Conservation (phyloP, 2,797 vertebrate species). For the Lerista edwardsae region DNA sequence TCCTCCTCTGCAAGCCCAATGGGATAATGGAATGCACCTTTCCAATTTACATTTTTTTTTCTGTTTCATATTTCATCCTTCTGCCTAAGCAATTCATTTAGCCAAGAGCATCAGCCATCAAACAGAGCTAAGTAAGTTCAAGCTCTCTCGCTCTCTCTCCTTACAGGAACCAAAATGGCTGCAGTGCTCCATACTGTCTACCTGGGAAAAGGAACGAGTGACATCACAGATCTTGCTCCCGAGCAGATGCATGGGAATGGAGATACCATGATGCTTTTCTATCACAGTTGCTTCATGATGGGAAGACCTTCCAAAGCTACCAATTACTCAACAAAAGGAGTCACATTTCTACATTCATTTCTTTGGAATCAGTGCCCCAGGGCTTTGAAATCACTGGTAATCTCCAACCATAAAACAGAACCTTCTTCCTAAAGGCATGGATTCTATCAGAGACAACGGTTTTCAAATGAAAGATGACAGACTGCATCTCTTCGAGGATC, state of each 20-base stretch:
- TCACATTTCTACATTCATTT: not conserved
- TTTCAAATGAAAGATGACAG: not conserved
- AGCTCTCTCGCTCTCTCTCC: not conserved
- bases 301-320: not conserved
- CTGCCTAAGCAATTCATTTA: slow-evolving; percentile 23
- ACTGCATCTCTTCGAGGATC: not conserved
- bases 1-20: slow-evolving; percentile 42
- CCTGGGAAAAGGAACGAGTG: slow-evolving; percentile 1
- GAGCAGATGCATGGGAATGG: not conserved
- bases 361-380: not conserved
- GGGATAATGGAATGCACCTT: slow-evolving; percentile 55
- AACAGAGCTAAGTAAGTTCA: not conserved
- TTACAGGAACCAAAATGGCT: slow-evolving; percentile 5
- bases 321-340: not conserved
- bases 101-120: slow-evolving; percentile 18
- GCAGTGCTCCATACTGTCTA: not conserved
- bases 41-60: slow-evolving; percentile 34
- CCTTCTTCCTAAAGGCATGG: not conserved
- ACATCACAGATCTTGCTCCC: slow-evolving; percentile 15
- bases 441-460: not conserved
- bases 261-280: not conserved
- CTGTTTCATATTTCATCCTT: slow-evolving; percentile 18
- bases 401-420: not conserved
- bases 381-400: not conserved
- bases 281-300: not conserved